Conservation (phyloP, 2,113 vertebrate genomes). For the Amazona vittata region DNA sequence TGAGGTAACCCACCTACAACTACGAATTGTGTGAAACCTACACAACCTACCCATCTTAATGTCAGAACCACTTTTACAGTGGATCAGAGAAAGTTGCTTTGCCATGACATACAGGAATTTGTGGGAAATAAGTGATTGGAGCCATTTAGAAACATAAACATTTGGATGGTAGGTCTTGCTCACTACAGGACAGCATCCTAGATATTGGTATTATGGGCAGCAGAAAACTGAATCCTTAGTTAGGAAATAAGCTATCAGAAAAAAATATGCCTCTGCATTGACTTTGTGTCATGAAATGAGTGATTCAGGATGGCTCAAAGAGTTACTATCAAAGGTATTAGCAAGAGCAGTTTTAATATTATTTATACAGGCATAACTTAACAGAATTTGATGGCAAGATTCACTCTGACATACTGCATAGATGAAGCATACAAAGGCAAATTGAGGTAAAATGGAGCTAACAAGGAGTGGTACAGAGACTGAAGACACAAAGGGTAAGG, state of each 20-base stretch:
- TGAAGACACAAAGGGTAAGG: background rate
- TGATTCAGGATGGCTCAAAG: background rate
- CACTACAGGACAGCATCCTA: background rate
- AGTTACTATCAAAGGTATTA: background rate
- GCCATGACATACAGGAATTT: background rate
- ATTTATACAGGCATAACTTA: background rate
- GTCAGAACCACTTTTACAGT: fast-evolving
- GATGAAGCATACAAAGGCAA: background rate
- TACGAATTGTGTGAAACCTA: background rate
- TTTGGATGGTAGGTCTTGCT: background rate
- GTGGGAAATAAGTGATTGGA: background rate
- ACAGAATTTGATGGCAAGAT: background rate
- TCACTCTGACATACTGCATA: background rate
- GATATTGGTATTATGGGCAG: background rate
- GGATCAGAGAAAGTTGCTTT: background rate
- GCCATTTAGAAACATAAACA: background rate
- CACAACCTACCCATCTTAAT: background rate
- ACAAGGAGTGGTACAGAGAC: background rate
- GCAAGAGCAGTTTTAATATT: background rate
- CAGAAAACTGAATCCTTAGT: background rate
- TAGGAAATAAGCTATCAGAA: background rate
- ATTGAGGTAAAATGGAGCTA: background rate
- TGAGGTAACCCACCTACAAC: background rate
- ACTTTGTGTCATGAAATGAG: background rate
- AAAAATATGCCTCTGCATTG: background rate